These are phyloP conservation scores for Erebia epiphron DNA, from an alignment of 2,888 invertebrate species.

Conservation along the genomic window DNA sequence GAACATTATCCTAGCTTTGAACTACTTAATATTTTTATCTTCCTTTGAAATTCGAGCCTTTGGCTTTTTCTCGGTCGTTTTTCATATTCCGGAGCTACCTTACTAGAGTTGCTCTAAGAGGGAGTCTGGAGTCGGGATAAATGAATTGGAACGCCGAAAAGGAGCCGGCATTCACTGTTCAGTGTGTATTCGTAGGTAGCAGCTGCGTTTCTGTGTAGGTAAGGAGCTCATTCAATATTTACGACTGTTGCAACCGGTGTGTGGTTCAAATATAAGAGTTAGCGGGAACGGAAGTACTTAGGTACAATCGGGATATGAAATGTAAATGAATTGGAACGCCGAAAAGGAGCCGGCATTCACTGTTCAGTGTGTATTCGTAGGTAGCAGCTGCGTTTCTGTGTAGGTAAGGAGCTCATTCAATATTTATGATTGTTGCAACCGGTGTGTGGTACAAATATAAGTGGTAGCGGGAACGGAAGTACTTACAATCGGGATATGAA, in stretches of 20 bases:
- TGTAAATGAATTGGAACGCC: slow-evolving; percentile 33
- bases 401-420: slow-evolving; percentile 64
- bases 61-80: background rate
- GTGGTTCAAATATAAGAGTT: slow-evolving; percentile 19
- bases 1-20: no score
- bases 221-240: slow-evolving; percentile 70
- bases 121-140: slow-evolving; percentile 19
- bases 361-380: slow-evolving; percentile 37
- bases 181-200: slow-evolving; percentile 45
- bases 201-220: slow-evolving; percentile 54
- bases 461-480: slow-evolving; percentile 1
- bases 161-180: slow-evolving; percentile 23
- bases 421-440: slow-evolving; percentile 64
- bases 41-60: background rate
- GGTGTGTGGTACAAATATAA: slow-evolving; percentile 18
- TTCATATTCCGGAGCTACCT: slow-evolving; percentile 1
- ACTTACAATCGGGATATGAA: no score
- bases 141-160: slow-evolving; percentile 32
- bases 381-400: slow-evolving; percentile 54
- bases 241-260: slow-evolving; percentile 53
- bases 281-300: background rate
- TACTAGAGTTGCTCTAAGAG: slow-evolving; percentile 1
- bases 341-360: slow-evolving; percentile 25
- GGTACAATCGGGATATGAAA: no score
- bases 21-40: background rate